Evolutionary conservation across 2,113 vertebrate species (phyloP).

Genomic region (Athene noctua): DNA sequence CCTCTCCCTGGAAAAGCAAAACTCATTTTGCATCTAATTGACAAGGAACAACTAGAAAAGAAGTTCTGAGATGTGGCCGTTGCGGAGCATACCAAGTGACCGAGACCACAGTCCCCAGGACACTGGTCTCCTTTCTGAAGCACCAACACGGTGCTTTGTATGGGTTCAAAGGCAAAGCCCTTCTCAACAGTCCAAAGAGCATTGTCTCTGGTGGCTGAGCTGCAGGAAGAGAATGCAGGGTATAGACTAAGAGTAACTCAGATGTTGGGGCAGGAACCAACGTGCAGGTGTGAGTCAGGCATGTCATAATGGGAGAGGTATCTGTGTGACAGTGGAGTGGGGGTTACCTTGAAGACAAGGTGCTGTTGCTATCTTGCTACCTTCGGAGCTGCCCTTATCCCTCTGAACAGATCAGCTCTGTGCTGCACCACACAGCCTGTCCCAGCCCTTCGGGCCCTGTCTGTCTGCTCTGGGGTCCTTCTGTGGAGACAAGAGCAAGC

Average conservation of each 20-base stretch:
- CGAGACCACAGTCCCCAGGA: neutral
- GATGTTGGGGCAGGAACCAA: neutral
- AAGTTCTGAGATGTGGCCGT: neutral
- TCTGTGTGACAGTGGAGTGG: neutral
- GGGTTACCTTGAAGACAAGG: neutral
- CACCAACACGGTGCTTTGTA: neutral
- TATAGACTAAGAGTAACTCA: neutral
- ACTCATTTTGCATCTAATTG: neutral
- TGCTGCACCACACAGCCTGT: rapidly evolving
- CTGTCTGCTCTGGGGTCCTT: neutral
- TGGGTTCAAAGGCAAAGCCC: neutral
- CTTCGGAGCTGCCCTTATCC: neutral
- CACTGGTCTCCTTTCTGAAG: neutral
- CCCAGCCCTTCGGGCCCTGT: neutral
- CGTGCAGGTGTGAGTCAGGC: rapidly evolving
- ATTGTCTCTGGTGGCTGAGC: neutral
- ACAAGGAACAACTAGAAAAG: neutral
- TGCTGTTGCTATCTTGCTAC: neutral
- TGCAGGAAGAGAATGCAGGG: neutral
- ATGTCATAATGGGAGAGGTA: neutral
- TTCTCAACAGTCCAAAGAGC: neutral
- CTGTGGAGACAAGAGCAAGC: rapidly evolving
- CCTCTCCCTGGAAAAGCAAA: neutral
- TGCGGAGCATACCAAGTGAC: neutral
- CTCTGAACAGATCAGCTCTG: neutral